phyloP scores from a whole-genome alignment of 1,140 invertebrate genomes.

The Frieseomelitta varia region DNA sequence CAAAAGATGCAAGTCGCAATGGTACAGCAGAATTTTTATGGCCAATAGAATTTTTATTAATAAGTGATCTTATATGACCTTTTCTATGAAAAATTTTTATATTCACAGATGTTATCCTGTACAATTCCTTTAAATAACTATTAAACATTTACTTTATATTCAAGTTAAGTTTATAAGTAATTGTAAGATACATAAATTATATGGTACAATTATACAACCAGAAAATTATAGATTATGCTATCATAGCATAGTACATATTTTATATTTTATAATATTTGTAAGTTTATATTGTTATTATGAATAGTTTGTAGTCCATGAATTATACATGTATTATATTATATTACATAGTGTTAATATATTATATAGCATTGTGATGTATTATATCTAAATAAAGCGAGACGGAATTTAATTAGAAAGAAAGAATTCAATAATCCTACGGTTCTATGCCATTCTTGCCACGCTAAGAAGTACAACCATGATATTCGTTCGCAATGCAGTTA shows the following conservation, averaged over 20 bases:
- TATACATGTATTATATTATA: background rate
- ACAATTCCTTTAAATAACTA: background rate
- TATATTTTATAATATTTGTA: background rate
- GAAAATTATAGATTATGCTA: background rate
- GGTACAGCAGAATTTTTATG: background rate
- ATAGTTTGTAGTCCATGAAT: background rate
- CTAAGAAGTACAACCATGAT: background rate
- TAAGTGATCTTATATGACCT: background rate
- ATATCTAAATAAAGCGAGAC: background rate
- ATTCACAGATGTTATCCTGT: background rate
- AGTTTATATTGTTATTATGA: background rate
- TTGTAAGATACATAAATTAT: too few relatives aligned
- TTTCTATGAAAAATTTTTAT: background rate
- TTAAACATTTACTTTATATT: too few relatives aligned
- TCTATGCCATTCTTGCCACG: background rate
- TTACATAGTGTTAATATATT: background rate
- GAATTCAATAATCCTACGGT: background rate
- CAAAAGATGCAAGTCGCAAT: background rate
- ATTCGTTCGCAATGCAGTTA: conserved; percentile 17
- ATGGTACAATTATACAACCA: background rate
- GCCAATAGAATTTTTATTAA: background rate
- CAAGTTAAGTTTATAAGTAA: too few relatives aligned
- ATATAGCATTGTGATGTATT: background rate
- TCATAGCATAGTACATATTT: background rate
- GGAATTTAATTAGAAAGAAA: background rate